A percentile compares a stretch with the other conserved stretches of the same genome.
Conservation (phyloP, 2,888 invertebrate genomes). For the Xestia xanthographa region DNA sequence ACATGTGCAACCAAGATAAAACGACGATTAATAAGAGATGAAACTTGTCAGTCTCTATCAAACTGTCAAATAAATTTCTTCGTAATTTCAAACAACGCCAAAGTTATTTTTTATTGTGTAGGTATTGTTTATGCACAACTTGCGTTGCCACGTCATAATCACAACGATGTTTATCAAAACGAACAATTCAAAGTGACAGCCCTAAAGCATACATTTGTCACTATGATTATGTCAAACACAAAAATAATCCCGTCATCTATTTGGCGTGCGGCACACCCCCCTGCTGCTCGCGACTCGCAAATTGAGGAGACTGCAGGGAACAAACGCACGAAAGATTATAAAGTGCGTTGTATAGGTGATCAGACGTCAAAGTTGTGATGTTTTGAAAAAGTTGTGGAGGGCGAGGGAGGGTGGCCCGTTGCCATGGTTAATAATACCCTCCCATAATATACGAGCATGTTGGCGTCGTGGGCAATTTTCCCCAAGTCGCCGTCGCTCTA, state of each 20-base stretch:
- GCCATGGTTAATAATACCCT: constrained; percentile 88
- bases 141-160: constrained; percentile 68
- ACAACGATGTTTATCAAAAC: constrained; percentile 75
- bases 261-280: constrained; percentile 88
- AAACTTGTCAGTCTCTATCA: neutral
- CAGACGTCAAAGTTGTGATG: constrained; percentile 85
- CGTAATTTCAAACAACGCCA: neutral
- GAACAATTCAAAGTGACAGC: constrained; percentile 83
- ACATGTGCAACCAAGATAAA: neutral
- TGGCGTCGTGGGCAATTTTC: constrained; percentile 72
- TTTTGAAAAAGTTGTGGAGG: constrained; percentile 85
- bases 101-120: constrained; percentile 5
- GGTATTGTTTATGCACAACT: constrained; percentile 55
- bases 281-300: constrained; percentile 85
- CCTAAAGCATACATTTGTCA: constrained; percentile 89
- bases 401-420: constrained; percentile 80
- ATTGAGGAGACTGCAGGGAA: constrained; percentile 81
- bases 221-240: constrained; percentile 91
- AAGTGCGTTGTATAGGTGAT: constrained; percentile 87
- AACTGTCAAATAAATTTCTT: constrained; percentile 7
- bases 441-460: constrained; percentile 78
- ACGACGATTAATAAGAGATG: neutral
- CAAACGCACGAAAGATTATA: constrained; percentile 86
- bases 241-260: constrained; percentile 90
- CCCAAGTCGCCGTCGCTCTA: constrained; percentile 76